Base-by-base conservation (phyloP, 1,140 invertebrate genomes). In the Apis laboriosa region DNA sequence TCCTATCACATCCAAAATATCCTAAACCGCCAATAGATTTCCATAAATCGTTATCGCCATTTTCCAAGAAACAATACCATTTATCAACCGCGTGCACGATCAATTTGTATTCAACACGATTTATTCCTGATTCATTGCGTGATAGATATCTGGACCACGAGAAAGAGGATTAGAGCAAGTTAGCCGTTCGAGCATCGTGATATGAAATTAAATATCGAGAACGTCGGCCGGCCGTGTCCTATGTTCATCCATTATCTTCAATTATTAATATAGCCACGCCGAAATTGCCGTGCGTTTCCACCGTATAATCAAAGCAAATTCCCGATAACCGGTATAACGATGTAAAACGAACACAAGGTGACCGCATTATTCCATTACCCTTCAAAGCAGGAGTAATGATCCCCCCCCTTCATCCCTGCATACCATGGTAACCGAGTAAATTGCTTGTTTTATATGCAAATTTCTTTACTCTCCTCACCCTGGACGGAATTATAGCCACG, bases 371-470 rank as follows among this genome's bases (percentile, higher is more conserved):
- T 82, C 80, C 80, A 82, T 82, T 82, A 82, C 76, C 80, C 80
- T 82, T 82, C 74, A 82, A 82, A 82, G 73, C 73, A 77, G 73
- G 80, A 82, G 53, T 82, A 82, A 82, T 77, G 74, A 68, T 34
- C 19, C 9, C 51, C 9, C 51, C 9, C 7, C 61, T 13, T 13
- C n/a, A 7, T 0, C 61, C 61, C 13, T 19, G 56, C 43, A n/a
- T 15, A 19, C 61, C 60, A 28, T 74, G 72, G 64, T 68, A 60
- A 77, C 64, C 55, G 73, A 87, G 78, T 80, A 85, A 81, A 88
- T 84, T 79, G 75, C 83, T 88, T 85, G 70, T 83, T 83, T 84
- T 83, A 68, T 78, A 88, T 88, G 86, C 83, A 88, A 88, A 88
- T 88, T 76, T 80, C 86, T 80, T 78, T 76, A 78, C 55, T 82